These are phyloP conservation scores for Neogobius melanostomus DNA, from an alignment of 2,113 vertebrate genomes.

Conservation along the genomic window DNA sequence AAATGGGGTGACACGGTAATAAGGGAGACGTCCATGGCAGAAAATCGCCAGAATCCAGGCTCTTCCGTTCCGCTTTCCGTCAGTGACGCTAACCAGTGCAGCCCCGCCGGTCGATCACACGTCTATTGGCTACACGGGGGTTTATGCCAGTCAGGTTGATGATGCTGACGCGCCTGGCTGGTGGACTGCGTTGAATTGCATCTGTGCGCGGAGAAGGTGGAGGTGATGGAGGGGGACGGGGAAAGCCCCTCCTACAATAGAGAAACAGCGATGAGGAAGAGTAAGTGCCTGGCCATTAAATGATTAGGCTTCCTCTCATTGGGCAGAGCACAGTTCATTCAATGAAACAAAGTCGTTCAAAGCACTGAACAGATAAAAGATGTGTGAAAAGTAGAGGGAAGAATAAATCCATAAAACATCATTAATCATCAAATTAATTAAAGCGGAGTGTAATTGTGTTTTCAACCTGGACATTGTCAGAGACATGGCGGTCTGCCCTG, in stretches of 20 bases:
- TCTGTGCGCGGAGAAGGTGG: background rate
- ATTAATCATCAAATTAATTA: too few species aligned
- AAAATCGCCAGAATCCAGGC: background rate
- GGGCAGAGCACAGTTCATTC: background rate
- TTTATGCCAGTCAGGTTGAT: slow-evolving; percentile 11
- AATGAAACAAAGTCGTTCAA: too few species aligned
- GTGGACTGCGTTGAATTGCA: slow-evolving; percentile 21
- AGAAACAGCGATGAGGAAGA: slow-evolving; percentile 1
- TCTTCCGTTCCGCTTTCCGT: background rate
- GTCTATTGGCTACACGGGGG: too few species aligned
- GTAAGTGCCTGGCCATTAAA: slow-evolving; percentile 37
- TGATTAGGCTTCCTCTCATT: slow-evolving; percentile 12
- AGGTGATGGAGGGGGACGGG: background rate
- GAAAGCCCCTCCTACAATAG: slow-evolving; percentile 45
- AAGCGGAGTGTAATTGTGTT: too few species aligned
- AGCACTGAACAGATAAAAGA: too few species aligned
- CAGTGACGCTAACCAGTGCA: too few species aligned
- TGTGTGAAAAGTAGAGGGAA: too few species aligned
- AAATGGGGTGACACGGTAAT: background rate
- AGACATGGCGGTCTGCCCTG: too few species aligned
- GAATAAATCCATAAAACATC: too few species aligned
- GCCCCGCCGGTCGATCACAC: too few species aligned
- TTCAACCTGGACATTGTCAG: too few species aligned
- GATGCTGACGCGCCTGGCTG: slow-evolving; percentile 17
- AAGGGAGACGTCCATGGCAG: background rate